Conservation (phyloP, 2,888 invertebrate genomes). For the Oscheius sp. region DNA sequence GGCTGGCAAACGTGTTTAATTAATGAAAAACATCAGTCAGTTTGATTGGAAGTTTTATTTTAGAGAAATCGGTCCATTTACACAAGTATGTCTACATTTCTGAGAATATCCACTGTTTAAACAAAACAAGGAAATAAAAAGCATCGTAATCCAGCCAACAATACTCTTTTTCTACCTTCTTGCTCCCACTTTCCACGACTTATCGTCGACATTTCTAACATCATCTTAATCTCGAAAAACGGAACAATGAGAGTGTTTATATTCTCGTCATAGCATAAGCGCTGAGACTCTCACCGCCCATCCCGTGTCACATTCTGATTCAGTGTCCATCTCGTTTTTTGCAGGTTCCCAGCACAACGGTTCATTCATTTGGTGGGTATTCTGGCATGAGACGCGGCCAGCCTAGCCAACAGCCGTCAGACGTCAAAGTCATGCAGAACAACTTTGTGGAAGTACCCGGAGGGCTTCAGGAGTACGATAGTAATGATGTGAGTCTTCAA, state of each 20-base stretch:
- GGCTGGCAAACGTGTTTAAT: too few relatives aligned
- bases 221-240: background rate
- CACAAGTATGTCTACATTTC: too few relatives aligned
- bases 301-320: background rate
- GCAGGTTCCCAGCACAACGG: slow-evolving; percentile 16
- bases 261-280: slow-evolving; percentile 3
- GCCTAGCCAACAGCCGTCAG: slow-evolving; percentile 3
- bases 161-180: too few relatives aligned
- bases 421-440: slow-evolving; percentile 31
- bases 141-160: too few relatives aligned
- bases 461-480: slow-evolving; percentile 16
- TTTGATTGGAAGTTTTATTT: too few relatives aligned
- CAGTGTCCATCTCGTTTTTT: background rate
- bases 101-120: too few relatives aligned
- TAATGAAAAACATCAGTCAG: too few relatives aligned
- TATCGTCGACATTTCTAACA: background rate
- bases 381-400: slow-evolving; percentile 31
- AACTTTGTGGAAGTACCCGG: slow-evolving; percentile 28
- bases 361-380: slow-evolving; percentile 16
- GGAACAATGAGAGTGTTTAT: slow-evolving; percentile 1
- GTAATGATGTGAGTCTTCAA: slow-evolving; percentile 2
- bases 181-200: too few relatives aligned
- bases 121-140: too few relatives aligned
- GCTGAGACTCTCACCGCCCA: background rate
- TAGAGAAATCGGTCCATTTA: too few relatives aligned